A percentile compares a stretch with the other conserved stretches of the same genome.
phyloP scores from a whole-genome alignment of 2,888 invertebrate genomes.

The Melikaiella ostensackeni region DNA sequence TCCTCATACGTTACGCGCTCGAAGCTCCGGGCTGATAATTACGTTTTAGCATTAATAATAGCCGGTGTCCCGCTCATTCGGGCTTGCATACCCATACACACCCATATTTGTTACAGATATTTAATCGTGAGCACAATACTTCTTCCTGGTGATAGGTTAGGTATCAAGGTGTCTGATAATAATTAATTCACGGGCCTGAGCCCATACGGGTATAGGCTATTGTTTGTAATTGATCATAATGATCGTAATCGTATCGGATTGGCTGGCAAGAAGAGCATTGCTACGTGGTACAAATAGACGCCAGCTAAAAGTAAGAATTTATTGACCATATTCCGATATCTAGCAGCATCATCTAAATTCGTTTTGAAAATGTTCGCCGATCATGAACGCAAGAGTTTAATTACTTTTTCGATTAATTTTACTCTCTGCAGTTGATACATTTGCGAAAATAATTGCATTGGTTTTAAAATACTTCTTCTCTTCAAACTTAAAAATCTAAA shows the following conservation, averaged over 20 bases:
- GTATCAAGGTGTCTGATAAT: conserved; percentile 52
- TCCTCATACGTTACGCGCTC: conserved; percentile 57
- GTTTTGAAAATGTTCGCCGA: not conserved
- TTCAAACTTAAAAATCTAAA: no score
- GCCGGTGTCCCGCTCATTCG: conserved; percentile 49
- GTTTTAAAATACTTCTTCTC: no score
- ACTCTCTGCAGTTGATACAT: not conserved
- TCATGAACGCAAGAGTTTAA: not conserved
- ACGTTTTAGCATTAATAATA: conserved; percentile 68
- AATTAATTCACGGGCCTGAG: conserved; percentile 56
- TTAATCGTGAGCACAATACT: conserved; percentile 59
- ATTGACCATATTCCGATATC: conserved; percentile 9
- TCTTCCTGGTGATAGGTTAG: conserved; percentile 52
- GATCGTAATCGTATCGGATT: conserved; percentile 45
- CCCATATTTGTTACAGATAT: conserved; percentile 57
- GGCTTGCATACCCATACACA: conserved; percentile 35
- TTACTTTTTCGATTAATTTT: not conserved
- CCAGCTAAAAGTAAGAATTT: not conserved
- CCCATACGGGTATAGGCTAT: conserved; percentile 44
- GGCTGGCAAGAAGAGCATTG: conserved; percentile 8
- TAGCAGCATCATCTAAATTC: conserved; percentile 3
- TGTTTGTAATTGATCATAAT: conserved; percentile 61
- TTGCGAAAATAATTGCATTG: not conserved
- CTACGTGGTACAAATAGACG: not conserved
- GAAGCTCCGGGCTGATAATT: conserved; percentile 64